These are phyloP conservation scores for Xerus inauris DNA, from an alignment of 2,113 vertebrate species.

Conservation along the genomic window DNA sequence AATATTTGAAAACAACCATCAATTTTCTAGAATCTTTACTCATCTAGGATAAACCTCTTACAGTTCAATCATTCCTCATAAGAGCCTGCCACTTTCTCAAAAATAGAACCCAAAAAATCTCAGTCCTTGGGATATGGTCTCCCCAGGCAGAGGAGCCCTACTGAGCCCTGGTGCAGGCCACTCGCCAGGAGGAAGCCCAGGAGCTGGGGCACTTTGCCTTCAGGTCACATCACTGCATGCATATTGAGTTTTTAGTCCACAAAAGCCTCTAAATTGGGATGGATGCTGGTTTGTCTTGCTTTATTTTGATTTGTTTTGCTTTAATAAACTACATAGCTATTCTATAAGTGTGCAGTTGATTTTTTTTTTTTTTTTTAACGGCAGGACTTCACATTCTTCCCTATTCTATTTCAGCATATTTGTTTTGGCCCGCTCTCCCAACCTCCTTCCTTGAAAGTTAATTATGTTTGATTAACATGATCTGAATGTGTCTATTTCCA, in stretches of 20 bases:
- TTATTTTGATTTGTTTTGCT: conserved; percentile 51
- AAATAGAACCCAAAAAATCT: not conserved
- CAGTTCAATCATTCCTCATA: not conserved
- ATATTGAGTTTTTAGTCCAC: not conserved
- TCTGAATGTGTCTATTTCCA: conserved; percentile 81
- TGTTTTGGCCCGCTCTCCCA: conserved; percentile 73
- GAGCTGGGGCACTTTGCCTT: not conserved
- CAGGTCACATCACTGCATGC: not conserved
- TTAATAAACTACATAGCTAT: conserved; percentile 61
- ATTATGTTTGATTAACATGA: conserved; percentile 82
- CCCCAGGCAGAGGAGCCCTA: not conserved
- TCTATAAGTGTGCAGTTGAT: conserved; percentile 2
- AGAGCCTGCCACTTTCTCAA: not conserved
- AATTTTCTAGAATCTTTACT: not conserved
- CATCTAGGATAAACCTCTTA: conserved; percentile 1
- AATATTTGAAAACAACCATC: not conserved
- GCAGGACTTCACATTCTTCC: conserved; percentile 51
- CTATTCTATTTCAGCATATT: conserved; percentile 68
- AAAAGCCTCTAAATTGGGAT: not conserved
- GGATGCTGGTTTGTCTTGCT: conserved; percentile 24
- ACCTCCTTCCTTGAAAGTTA: conserved; percentile 79
- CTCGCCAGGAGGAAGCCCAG: not conserved
- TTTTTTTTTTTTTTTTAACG: not conserved
- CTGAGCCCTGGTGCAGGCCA: not conserved
- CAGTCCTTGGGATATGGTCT: not conserved